These are phyloP conservation scores for Sphecodes monilicornis DNA, from an alignment of 2,888 invertebrate species.

Conservation along the genomic window DNA sequence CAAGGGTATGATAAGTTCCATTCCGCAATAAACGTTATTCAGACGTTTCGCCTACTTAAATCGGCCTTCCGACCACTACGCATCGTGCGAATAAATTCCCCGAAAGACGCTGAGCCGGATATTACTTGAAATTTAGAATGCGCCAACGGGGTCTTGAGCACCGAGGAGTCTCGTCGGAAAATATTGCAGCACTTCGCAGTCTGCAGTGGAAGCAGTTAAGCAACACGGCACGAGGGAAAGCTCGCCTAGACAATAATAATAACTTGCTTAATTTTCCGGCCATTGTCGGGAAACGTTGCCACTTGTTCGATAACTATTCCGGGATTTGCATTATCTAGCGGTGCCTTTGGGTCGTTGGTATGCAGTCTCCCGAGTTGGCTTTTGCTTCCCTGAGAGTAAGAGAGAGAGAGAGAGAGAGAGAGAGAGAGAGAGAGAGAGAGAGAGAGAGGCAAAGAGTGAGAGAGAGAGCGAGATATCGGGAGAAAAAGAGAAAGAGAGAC, in stretches of 20 bases:
- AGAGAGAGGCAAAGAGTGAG: background rate
- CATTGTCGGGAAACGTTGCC: constrained; percentile 50
- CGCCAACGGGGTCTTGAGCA: background rate
- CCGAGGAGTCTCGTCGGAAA: constrained; percentile 9
- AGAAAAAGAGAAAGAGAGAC: background rate
- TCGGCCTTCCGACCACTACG: background rate
- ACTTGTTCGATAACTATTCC: constrained; percentile 58
- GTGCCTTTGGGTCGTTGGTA: background rate
- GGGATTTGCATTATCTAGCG: constrained; percentile 44
- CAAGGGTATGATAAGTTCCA: background rate
- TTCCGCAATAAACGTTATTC: background rate
- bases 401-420: background rate
- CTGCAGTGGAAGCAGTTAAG: constrained; percentile 27
- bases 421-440: background rate
- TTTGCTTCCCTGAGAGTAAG: background rate
- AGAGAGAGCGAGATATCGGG: background rate
- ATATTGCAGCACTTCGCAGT: constrained; percentile 7
- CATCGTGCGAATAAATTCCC: background rate
- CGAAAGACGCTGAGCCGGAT: background rate
- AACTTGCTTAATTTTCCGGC: constrained; percentile 57
- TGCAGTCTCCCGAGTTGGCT: constrained; percentile 3
- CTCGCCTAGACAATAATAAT: constrained; percentile 42
- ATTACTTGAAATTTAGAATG: background rate
- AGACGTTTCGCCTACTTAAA: background rate
- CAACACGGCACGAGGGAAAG: constrained; percentile 15